These are phyloP conservation scores for Escarpia spicata DNA, from an alignment of 2,888 invertebrate species.

Conservation along the genomic window DNA sequence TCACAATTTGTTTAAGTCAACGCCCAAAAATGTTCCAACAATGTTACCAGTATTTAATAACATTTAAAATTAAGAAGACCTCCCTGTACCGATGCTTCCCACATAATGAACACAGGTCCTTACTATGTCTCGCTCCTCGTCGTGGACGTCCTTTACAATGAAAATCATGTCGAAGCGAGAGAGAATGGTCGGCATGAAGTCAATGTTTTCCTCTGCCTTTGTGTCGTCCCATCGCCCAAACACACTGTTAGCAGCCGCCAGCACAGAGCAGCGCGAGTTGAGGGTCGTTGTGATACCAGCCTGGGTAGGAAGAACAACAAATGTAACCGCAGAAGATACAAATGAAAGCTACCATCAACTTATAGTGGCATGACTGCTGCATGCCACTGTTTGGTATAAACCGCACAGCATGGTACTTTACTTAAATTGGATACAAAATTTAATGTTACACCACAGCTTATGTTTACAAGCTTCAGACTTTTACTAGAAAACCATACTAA, in stretches of 20 bases:
- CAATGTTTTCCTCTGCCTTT: conserved; percentile 97
- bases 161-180: conserved; percentile 99
- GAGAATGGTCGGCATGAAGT: conserved; percentile 99
- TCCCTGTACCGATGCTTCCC: too few relatives aligned
- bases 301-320: conserved; percentile 61
- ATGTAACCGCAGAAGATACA: conserved; percentile 64
- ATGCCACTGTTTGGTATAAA: too few relatives aligned
- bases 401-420: too few relatives aligned
- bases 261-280: conserved; percentile 97
- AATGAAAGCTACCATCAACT: too few relatives aligned
- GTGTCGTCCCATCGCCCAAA: conserved; percentile 99
- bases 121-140: conserved; percentile 86
- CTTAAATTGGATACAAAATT: too few relatives aligned
- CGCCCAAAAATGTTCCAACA: neutral
- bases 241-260: conserved; percentile 98
- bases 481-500: too few relatives aligned
- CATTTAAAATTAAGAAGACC: neutral
- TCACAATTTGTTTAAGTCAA: neutral
- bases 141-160: conserved; percentile 97
- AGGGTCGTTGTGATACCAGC: conserved; percentile 98
- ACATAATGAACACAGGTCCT: conserved; percentile 59
- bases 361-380: too few relatives aligned
- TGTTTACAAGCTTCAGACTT: too few relatives aligned
- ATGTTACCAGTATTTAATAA: neutral
- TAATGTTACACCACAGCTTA: too few relatives aligned